phyloP scores from a whole-genome alignment of 2,888 invertebrate species.

The Eucriotettix oculatus region DNA sequence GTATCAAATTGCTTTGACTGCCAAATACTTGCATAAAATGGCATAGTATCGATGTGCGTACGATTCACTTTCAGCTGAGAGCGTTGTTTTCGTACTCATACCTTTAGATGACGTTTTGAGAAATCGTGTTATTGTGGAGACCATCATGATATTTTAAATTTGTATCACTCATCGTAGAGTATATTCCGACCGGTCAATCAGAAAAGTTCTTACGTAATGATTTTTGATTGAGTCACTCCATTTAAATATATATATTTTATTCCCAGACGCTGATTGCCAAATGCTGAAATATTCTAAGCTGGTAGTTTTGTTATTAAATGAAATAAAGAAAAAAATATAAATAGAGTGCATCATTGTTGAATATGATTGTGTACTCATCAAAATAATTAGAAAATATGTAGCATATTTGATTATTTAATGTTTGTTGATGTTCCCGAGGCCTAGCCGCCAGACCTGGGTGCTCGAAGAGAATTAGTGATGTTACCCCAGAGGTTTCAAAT shows the following conservation, averaged over 20 bases:
- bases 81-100: background rate
- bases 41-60: slow-evolving; percentile 4
- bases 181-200: too few species aligned
- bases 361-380: slow-evolving; percentile 1
- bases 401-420: slow-evolving; percentile 6
- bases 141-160: too few species aligned
- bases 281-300: background rate
- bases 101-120: background rate
- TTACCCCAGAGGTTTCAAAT: background rate
- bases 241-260: background rate
- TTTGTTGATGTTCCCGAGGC: slow-evolving; percentile 4
- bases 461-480: background rate
- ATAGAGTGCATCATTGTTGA: slow-evolving; percentile 1
- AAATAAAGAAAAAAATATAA: background rate
- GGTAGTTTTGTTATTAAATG: background rate
- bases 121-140: too few species aligned
- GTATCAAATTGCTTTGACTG: slow-evolving; percentile 6
- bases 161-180: too few species aligned
- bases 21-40: slow-evolving; percentile 5
- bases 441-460: background rate
- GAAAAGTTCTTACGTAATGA: too few species aligned
- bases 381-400: slow-evolving; percentile 1
- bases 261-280: background rate
- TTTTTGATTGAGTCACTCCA: too few species aligned
- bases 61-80: background rate